phyloP scores from a whole-genome alignment of 2,113 vertebrate species.

The Microcebus jonahi region DNA sequence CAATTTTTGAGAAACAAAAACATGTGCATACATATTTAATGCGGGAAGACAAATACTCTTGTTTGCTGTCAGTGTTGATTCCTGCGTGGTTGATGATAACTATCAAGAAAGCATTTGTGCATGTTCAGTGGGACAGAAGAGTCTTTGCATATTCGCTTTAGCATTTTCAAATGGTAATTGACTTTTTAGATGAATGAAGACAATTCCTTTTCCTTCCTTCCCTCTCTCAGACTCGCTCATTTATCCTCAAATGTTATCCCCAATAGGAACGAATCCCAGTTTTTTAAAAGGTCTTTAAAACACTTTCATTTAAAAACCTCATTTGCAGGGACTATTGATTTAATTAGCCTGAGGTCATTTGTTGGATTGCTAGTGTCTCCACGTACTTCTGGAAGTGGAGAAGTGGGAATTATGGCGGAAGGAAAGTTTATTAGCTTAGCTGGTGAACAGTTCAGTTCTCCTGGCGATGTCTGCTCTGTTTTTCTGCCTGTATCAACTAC shows the following conservation, averaged over 20 bases:
- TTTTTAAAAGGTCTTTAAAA: constrained; percentile 80
- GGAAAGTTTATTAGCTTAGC: neutral
- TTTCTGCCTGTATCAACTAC: neutral
- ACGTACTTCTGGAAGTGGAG: constrained; percentile 56
- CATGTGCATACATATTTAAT: neutral
- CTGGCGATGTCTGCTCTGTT: neutral
- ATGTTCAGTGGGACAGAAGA: neutral
- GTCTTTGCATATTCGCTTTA: neutral
- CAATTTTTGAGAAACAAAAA: neutral
- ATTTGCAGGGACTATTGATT: constrained; percentile 85
- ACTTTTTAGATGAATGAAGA: neutral
- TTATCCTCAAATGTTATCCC: constrained; percentile 48
- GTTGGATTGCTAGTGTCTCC: constrained; percentile 59
- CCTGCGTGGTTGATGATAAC: neutral
- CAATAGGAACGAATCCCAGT: constrained; percentile 57
- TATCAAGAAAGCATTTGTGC: neutral
- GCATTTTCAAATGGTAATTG: neutral
- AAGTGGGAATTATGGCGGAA: constrained; percentile 31
- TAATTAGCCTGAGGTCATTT: constrained; percentile 81
- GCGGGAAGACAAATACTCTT: neutral
- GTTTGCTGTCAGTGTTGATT: neutral
- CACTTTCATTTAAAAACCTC: constrained; percentile 79
- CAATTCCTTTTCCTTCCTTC: neutral
- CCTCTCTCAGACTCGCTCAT: neutral
- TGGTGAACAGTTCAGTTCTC: neutral